These are phyloP conservation scores for Myotis planiceps DNA, from an alignment of 2,797 vertebrate genomes.

Conservation along the genomic window DNA sequence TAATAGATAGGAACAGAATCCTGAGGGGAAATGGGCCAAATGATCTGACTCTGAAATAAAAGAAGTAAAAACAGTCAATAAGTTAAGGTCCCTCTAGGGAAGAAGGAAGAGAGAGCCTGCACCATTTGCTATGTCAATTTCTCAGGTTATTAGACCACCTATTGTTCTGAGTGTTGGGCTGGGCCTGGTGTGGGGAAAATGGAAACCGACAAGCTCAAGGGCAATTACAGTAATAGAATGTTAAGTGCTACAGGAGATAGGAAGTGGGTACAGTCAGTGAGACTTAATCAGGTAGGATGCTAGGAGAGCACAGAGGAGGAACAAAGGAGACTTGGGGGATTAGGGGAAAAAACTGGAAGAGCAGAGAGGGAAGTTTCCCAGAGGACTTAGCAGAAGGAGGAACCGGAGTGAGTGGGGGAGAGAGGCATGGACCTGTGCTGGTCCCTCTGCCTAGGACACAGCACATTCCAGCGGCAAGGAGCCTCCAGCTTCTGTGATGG, in stretches of 20 bases:
- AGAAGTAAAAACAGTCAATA: background rate
- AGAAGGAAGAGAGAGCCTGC: background rate
- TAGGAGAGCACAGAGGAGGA: background rate
- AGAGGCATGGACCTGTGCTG: rapidly evolving
- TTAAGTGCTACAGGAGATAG: background rate
- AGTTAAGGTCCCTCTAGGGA: background rate
- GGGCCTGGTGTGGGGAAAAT: background rate
- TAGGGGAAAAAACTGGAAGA: background rate
- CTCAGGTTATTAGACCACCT: too few species aligned
- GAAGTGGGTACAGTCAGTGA: background rate
- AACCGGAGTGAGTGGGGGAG: background rate
- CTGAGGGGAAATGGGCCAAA: background rate
- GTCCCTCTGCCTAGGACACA: background rate
- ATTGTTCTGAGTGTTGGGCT: background rate
- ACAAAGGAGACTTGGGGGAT: background rate
- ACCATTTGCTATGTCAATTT: background rate
- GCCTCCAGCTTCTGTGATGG: background rate
- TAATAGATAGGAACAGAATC: background rate
- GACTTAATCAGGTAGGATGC: background rate
- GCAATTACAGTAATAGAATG: background rate
- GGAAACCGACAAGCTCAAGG: background rate
- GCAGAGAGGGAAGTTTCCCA: background rate
- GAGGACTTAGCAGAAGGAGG: background rate
- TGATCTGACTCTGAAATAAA: background rate
- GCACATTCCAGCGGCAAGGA: background rate